A percentile compares a stretch with the other conserved stretches of the same genome.
Conservation (phyloP, 2,888 invertebrate genomes). For the Stegophylla sp. region DNA sequence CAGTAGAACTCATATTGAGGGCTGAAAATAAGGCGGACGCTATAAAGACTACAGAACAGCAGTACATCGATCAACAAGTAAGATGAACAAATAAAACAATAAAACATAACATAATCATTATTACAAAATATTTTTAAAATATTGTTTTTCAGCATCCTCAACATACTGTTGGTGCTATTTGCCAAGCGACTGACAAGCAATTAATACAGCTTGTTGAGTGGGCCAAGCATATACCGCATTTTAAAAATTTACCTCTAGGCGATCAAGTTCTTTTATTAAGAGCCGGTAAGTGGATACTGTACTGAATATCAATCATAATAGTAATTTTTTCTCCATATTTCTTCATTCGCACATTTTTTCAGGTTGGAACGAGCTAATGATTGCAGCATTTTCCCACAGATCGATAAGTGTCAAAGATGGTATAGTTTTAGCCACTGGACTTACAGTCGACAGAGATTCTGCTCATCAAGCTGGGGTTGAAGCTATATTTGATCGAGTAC, state of each 20-base stretch:
- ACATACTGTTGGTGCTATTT: conserved; percentile 67
- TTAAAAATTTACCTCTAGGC: conserved; percentile 85
- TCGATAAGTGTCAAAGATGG: conserved; percentile 83
- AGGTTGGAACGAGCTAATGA: conserved; percentile 95
- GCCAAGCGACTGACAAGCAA: conserved; percentile 89
- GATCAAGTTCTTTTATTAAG: conserved; percentile 90
- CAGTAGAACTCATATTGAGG: conserved; percentile 90
- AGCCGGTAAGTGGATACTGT: conserved; percentile 69
- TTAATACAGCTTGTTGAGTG: conserved; percentile 94
- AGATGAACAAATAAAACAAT: too few species aligned
- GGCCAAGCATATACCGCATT: conserved; percentile 97
- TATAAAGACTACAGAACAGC: conserved; percentile 65
- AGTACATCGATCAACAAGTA: conserved; percentile 63
- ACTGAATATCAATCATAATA: too few species aligned
- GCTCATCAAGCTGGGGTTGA: conserved; percentile 89
- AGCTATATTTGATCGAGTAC: conserved; percentile 88
- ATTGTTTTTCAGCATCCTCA: conserved; percentile 65
- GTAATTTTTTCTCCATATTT: background rate
- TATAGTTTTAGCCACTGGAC: conserved; percentile 77
- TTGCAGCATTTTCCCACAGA: conserved; percentile 92
- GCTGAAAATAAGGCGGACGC: conserved; percentile 82
- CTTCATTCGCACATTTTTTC: background rate
- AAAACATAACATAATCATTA: conserved; percentile 7
- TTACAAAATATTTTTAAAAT: too few species aligned
- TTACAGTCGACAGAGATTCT: conserved; percentile 84